A percentile compares a stretch with the other conserved stretches of the same genome.
These are phyloP conservation scores for Eulemur mongoz DNA, from an alignment of 2,797 vertebrate genomes.

Conservation along the genomic window DNA sequence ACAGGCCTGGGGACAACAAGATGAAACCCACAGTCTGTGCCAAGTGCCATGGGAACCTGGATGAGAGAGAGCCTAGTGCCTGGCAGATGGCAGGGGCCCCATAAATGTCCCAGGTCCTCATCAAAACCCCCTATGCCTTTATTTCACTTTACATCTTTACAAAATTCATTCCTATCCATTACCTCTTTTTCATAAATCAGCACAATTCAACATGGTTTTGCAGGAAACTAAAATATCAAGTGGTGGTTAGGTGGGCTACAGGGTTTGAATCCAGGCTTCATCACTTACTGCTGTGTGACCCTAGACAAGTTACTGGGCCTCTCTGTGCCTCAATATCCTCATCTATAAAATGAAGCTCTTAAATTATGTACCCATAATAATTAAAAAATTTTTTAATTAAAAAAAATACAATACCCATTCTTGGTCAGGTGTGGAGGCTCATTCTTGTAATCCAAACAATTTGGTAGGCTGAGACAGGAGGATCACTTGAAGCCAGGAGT, in stretches of 20 bases:
- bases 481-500: too few species aligned
- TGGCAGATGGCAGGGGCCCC: neutral
- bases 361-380: neutral
- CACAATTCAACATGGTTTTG: neutral
- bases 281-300: neutral
- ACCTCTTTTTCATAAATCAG: neutral
- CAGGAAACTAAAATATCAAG: neutral
- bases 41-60: neutral
- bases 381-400: neutral
- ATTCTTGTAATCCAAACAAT: too few species aligned
- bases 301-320: neutral
- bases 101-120: neutral
- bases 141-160: neutral
- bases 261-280: neutral
- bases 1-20: neutral
- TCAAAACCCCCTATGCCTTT: neutral
- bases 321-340: neutral
- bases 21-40: neutral
- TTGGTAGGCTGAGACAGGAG: too few species aligned
- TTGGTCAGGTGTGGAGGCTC: neutral
- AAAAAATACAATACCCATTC: neutral
- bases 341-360: neutral
- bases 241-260: rapidly evolving
- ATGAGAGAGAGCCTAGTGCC: neutral
- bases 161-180: neutral